Percentiles rank a stretch among this genome's conserved stretches.
Evolutionary conservation across 1,140 invertebrate genomes (phyloP).

Genomic region (Whitmania pigra): DNA sequence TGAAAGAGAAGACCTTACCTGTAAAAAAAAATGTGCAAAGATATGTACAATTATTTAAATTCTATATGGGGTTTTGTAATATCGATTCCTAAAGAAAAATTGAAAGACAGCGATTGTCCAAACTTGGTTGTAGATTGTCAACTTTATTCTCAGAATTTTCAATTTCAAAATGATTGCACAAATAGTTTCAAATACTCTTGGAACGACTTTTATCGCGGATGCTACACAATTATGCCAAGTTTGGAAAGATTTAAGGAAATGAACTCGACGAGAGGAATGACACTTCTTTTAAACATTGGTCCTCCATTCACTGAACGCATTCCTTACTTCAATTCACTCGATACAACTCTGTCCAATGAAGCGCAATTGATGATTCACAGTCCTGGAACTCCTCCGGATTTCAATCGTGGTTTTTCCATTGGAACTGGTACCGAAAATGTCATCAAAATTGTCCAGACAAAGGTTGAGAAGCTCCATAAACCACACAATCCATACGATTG

Average conservation of each 20-base stretch:
- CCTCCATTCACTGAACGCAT: not conserved
- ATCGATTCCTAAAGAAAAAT: not conserved
- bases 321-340: not conserved
- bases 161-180: not conserved
- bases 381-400: not conserved
- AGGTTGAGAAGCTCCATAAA: not conserved
- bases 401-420: not conserved
- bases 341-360: not conserved
- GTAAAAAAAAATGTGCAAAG: not conserved
- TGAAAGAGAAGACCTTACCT: not conserved
- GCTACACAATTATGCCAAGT: not conserved
- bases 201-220: not conserved
- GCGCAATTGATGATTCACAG: not conserved
- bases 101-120: not conserved
- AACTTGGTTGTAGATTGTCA: not conserved
- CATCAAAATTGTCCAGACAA: conserved; percentile 3
- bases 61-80: not conserved
- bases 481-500: not conserved
- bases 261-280: not conserved
- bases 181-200: not conserved
- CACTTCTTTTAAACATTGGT: not conserved
- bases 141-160: not conserved
- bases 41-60: not conserved
- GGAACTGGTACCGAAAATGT: not conserved
- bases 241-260: not conserved